Conservation (phyloP, 2,888 invertebrate genomes). For the Beris morrisii region DNA sequence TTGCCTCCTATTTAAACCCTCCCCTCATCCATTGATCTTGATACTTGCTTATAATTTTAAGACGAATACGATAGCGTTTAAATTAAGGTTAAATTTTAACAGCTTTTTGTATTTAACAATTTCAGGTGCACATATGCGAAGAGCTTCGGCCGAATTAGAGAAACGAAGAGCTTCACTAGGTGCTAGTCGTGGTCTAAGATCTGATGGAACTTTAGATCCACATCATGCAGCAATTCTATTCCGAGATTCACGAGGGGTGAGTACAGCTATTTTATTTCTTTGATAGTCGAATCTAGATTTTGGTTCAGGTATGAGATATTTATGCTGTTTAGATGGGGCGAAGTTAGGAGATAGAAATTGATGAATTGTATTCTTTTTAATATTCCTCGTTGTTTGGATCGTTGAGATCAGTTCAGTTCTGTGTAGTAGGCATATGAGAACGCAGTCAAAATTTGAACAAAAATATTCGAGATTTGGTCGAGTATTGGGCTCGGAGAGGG, state of each 20-base stretch:
- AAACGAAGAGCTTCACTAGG: slow-evolving; percentile 78
- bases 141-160: slow-evolving; percentile 77
- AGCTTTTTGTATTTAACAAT: slow-evolving; percentile 33
- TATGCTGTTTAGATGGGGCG: too few species aligned
- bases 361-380: too few species aligned
- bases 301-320: too few species aligned
- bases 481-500: too few species aligned
- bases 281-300: too few species aligned
- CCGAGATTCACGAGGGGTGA: slow-evolving; percentile 89
- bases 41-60: slow-evolving; percentile 16
- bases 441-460: too few species aligned
- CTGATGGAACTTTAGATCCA: slow-evolving; percentile 80
- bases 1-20: too few species aligned
- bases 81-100: background rate
- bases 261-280: slow-evolving; percentile 51
- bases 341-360: too few species aligned
- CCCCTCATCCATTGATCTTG: slow-evolving; percentile 2
- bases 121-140: slow-evolving; percentile 75
- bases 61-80: background rate
- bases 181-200: slow-evolving; percentile 56
- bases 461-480: too few species aligned
- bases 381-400: too few species aligned
- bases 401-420: too few species aligned
- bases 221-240: slow-evolving; percentile 89
- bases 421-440: too few species aligned